These are phyloP conservation scores for Maconellicoccus hirsutus DNA, from an alignment of 1,140 invertebrate genomes.

Conservation along the genomic window DNA sequence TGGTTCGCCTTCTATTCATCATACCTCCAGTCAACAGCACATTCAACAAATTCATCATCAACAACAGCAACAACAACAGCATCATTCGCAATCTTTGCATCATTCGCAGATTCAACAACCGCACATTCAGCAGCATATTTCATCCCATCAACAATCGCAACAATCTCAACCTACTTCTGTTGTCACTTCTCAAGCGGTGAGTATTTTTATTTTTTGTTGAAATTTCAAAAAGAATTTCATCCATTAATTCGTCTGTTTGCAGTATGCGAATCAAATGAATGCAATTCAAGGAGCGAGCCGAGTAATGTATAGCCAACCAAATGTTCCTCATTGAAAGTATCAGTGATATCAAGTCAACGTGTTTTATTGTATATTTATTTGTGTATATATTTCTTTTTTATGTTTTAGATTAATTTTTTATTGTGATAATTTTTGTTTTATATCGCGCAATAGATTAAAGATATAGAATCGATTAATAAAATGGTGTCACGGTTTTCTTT, in stretches of 20 bases:
- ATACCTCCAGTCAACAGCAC: not conserved
- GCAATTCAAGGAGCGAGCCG: constrained; percentile 1
- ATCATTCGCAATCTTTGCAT: not conserved
- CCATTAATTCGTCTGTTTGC: not conserved
- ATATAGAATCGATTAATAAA: no score
- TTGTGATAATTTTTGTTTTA: no score
- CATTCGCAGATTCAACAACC: not conserved
- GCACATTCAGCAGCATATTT: constrained; percentile 1
- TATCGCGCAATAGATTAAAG: no score
- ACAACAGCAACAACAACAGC: not conserved
- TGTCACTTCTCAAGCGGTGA: constrained; percentile 4
- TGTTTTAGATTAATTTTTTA: no score
- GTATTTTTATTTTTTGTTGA: not conserved
- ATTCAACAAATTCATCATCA: not conserved
- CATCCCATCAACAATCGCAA: not conserved
- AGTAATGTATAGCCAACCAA: not conserved
- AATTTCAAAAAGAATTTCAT: not conserved
- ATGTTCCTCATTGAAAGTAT: not conserved
- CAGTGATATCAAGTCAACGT: not conserved
- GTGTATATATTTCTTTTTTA: no score
- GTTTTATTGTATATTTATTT: not conserved
- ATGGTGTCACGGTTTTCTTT: no score
- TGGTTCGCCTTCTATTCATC: not conserved
- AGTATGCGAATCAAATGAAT: constrained; percentile 4
- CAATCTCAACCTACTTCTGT: not conserved